Evolutionary conservation across 2,888 invertebrate genomes (phyloP), one percentile per base, ranked within the genome.

Genomic region (Sabatieria punctata): DNA sequence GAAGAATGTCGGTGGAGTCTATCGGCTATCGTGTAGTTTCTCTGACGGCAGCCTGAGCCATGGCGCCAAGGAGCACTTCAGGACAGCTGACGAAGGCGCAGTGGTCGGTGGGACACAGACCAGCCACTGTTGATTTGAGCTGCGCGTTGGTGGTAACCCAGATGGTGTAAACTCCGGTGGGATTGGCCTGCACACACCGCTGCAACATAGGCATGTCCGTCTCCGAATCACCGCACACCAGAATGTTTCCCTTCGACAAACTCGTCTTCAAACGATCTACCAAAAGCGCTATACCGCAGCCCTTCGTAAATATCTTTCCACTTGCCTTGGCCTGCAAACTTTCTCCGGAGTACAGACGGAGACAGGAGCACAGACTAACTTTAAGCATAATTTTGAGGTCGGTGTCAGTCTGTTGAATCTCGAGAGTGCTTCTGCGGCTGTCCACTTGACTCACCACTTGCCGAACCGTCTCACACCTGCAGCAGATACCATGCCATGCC

Each of bases 121-220:
- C n/a, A n/a, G n/a, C n/a, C n/a, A n/a, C n/a, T n/a, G n/a, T n/a
- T n/a, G n/a, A n/a, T n/a, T n/a, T n/a, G n/a, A n/a, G n/a, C n/a
- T n/a, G n/a, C n/a, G n/a, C n/a, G n/a, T n/a, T n/a, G n/a, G n/a
- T n/a, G 15, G 61, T 60, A 18, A 62, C 61, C 60, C 61, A 63
- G 18, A 63, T 60, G 4, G 63, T 63, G 49, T 53, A 62, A 1
- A 60, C 58, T 24, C 55, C 58, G 1, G 52, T 43, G 2, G 56
- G 51, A 49, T 63, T 60, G 27, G 49, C 46, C n/a, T 51, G 43
- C 45, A 63, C 50, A 44, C 62, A 62, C 36, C 55, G 57, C 41
- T 55, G 52, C 19, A 63, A 48, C 63, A 63, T 63, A 0, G 63
- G 64, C 19, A 63, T 51, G 51, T 63, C 63, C 2, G 62, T 60